Evolutionary conservation across 2,113 vertebrate genomes (phyloP).

Genomic region (Crotophaga sulcirostris): DNA sequence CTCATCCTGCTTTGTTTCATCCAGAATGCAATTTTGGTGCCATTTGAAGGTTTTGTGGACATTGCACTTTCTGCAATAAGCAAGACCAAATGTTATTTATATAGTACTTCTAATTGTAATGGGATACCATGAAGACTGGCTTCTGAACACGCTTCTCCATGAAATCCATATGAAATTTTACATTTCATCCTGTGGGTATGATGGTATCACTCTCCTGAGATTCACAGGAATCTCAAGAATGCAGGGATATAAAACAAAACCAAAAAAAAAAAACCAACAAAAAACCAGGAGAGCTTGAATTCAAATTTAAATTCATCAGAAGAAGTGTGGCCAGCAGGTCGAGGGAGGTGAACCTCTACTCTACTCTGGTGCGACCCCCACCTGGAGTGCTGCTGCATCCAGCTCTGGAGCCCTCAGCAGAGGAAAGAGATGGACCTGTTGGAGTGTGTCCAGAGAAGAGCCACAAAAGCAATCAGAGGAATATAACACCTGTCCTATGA

Average conservation of each 20-base stretch:
- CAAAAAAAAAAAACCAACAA: no score
- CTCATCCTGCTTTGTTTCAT: not conserved
- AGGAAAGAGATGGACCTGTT: not conserved
- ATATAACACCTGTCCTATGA: not conserved
- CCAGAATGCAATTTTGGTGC: not conserved
- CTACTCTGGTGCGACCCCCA: not conserved
- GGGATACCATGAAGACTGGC: not conserved
- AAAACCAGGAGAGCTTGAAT: not conserved
- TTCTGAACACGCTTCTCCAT: not conserved
- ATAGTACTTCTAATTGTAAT: not conserved
- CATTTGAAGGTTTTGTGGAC: not conserved
- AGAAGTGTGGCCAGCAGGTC: not conserved
- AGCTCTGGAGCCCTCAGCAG: not conserved
- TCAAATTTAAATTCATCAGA: not conserved
- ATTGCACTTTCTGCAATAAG: not conserved
- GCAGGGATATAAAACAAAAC: not conserved
- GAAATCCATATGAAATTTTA: not conserved
- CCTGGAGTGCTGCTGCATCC: accelerated
- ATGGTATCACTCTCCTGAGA: not conserved
- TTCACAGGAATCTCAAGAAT: not conserved
- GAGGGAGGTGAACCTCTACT: not conserved
- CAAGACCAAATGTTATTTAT: not conserved
- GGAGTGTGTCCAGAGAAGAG: not conserved
- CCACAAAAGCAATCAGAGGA: no score
- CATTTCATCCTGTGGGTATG: not conserved